These are phyloP conservation scores for Otolemur garnettii DNA, from an alignment of 2,113 vertebrate species.

Conservation along the genomic window DNA sequence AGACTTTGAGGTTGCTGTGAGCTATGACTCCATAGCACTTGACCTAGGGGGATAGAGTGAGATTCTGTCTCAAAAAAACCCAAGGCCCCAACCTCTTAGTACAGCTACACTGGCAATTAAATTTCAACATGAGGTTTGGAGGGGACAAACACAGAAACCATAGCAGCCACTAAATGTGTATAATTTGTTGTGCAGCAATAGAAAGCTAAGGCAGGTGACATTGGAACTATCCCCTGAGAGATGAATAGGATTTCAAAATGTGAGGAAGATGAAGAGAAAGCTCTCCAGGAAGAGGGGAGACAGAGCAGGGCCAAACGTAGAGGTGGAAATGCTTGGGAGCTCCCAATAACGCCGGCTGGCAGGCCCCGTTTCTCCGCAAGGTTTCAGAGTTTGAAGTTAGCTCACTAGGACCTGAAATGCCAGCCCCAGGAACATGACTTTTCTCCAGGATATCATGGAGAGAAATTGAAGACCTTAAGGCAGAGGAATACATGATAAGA, in stretches of 20 bases:
- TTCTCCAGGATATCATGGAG: neutral
- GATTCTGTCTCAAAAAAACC: too few species aligned
- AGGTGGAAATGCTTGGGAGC: neutral
- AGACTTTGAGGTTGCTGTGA: too few species aligned
- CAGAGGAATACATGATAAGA: neutral
- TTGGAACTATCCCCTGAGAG: neutral
- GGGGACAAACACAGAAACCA: too few species aligned
- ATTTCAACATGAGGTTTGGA: too few species aligned
- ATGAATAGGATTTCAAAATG: neutral
- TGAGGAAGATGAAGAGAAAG: too few species aligned
- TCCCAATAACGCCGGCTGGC: rapidly evolving
- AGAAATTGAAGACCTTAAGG: neutral
- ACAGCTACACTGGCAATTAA: too few species aligned
- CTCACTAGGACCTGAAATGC: neutral
- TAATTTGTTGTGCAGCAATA: neutral
- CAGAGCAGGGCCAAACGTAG: neutral
- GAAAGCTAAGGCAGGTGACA: neutral
- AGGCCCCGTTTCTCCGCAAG: neutral
- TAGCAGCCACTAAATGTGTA: neutral
- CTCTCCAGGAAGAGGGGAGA: too few species aligned
- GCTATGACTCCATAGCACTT: too few species aligned
- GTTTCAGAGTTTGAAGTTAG: neutral
- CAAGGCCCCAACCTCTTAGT: too few species aligned
- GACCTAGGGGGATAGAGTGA: too few species aligned
- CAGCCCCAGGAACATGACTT: neutral